Evolutionary conservation across 2,888 invertebrate genomes (phyloP).

Genomic region (Lasioglossum marginatum): DNA sequence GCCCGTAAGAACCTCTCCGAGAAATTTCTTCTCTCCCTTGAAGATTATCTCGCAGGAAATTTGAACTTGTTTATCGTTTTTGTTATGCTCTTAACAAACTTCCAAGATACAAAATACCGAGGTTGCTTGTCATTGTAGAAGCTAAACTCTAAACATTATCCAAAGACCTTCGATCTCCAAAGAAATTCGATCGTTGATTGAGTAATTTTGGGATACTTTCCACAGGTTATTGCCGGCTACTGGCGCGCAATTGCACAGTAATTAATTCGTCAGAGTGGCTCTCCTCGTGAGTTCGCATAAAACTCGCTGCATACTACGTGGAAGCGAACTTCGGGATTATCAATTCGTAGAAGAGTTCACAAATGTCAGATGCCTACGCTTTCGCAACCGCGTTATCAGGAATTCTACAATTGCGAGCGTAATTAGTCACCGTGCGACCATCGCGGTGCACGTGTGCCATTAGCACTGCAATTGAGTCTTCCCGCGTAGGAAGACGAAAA

Average conservation of each 20-base stretch:
- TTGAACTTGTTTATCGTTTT: background rate
- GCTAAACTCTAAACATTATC: background rate
- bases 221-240: background rate
- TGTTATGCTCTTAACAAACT: background rate
- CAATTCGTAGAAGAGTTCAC: constrained; percentile 10
- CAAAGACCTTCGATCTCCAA: too few relatives aligned
- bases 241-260: background rate
- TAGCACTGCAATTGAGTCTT: constrained; percentile 31
- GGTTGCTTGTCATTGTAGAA: background rate
- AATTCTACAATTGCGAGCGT: constrained; percentile 47
- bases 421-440: constrained; percentile 44
- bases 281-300: background rate
- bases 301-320: background rate
- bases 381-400: constrained; percentile 38
- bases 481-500: constrained; percentile 57
- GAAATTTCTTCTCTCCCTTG: background rate
- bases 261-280: background rate
- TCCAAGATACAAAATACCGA: background rate
- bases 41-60: background rate
- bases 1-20: background rate
- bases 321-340: background rate
- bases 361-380: background rate
- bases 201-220: background rate
- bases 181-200: background rate
- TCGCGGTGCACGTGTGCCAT: background rate